Conservation (phyloP, 1,140 invertebrate species). For the Micrasema minimum region DNA sequence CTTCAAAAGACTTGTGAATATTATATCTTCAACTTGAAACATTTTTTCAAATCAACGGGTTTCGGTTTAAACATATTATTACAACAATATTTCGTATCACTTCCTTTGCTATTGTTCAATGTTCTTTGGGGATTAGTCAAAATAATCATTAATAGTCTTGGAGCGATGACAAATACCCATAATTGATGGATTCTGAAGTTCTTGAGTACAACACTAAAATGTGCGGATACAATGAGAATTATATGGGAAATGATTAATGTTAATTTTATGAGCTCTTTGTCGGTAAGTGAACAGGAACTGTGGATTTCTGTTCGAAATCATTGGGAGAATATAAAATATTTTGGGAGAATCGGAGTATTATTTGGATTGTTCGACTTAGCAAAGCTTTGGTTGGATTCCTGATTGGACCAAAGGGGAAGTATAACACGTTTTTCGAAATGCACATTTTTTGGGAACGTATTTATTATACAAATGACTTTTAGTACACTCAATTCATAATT, state of each 20-base stretch:
- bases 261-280: conserved; percentile 6
- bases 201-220: background rate
- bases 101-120: background rate
- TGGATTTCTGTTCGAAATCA: too few relatives aligned
- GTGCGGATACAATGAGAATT: background rate
- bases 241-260: conserved; percentile 1
- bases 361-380: too few relatives aligned
- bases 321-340: too few relatives aligned
- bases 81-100: background rate
- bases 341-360: too few relatives aligned
- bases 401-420: too few relatives aligned
- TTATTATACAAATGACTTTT: too few relatives aligned
- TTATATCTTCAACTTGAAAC: too few relatives aligned
- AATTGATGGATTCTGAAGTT: background rate
- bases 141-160: conserved; percentile 19
- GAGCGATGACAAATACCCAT: conserved; percentile 7
- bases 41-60: background rate
- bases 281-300: background rate
- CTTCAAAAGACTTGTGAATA: too few relatives aligned
- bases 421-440: too few relatives aligned
- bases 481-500: too few relatives aligned
- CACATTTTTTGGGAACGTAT: too few relatives aligned
- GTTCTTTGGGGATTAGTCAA: background rate
- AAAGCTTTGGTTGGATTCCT: too few relatives aligned
- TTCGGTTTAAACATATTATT: background rate